These are phyloP conservation scores for Craseonycteris thonglongyai DNA, from an alignment of 2,113 vertebrate species.

Conservation along the genomic window DNA sequence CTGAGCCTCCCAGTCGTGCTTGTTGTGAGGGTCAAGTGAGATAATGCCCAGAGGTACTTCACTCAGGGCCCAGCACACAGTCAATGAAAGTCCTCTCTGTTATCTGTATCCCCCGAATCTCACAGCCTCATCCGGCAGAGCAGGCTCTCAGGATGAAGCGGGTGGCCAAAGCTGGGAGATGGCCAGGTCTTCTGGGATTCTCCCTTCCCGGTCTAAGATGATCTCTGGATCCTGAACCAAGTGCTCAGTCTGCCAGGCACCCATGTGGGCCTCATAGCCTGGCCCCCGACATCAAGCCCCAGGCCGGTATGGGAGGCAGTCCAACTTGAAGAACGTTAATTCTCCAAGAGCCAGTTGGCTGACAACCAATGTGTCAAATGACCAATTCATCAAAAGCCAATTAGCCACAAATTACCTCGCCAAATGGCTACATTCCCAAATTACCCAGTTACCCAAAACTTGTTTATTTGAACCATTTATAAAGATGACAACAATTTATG, in stretches of 20 bases:
- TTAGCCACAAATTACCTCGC: conserved; percentile 59
- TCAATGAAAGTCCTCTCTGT: background rate
- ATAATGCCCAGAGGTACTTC: background rate
- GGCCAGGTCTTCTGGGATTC: conserved; percentile 43
- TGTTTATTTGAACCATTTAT: conserved; percentile 70
- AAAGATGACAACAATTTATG: conserved; percentile 68
- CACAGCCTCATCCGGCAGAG: background rate
- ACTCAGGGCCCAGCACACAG: background rate
- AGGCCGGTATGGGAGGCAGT: conserved; percentile 5
- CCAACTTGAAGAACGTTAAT: conserved; percentile 39
- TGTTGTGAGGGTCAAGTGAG: background rate
- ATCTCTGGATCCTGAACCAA: conserved; percentile 26
- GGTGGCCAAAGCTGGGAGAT: background rate
- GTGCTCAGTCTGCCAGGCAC: conserved; percentile 55
- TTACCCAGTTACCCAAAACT: conserved; percentile 61
- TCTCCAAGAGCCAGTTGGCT: conserved; percentile 61
- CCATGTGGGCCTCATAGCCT: conserved; percentile 28
- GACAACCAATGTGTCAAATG: conserved; percentile 66
- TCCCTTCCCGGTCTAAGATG: conserved; percentile 21
- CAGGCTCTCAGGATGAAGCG: background rate
- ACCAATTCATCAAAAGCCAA: conserved; percentile 73
- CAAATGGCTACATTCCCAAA: conserved; percentile 67
- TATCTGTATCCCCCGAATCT: background rate
- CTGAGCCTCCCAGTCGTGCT: background rate
- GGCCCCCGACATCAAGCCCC: conserved; percentile 37